Conservation (phyloP, 2,888 invertebrate species). For the Perithous albicinctus region DNA sequence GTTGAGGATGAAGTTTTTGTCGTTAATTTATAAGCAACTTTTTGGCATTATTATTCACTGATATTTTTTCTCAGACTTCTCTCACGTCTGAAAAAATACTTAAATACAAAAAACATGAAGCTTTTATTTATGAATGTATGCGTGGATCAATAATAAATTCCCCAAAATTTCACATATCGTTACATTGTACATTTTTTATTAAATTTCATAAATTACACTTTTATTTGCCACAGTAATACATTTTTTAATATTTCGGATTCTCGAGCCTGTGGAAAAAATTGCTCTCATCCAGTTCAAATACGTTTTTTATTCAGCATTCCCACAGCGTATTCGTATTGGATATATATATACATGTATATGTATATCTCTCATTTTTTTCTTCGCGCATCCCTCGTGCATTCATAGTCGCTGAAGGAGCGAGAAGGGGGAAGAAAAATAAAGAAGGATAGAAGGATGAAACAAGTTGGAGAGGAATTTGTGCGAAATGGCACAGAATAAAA, state of each 20-base stretch:
- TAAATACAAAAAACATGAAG: too few species aligned
- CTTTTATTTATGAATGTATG: too few species aligned
- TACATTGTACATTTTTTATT: conserved; percentile 7
- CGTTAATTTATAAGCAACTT: too few species aligned
- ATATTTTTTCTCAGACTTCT: too few species aligned
- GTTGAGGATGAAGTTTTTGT: too few species aligned
- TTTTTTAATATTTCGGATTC: neutral
- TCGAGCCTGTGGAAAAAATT: conserved; percentile 16
- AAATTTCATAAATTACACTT: conserved; percentile 13
- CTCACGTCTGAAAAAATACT: too few species aligned
- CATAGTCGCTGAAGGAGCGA: neutral
- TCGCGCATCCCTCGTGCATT: conserved; percentile 7
- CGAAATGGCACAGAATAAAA: conserved; percentile 37
- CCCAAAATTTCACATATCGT: conserved; percentile 16
- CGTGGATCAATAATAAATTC: conserved; percentile 27
- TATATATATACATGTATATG: too few species aligned
- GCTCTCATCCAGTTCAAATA: conserved; percentile 3
- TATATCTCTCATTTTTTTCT: too few species aligned
- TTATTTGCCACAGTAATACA: neutral
- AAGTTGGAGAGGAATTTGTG: conserved; percentile 33
- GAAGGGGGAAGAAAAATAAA: conserved; percentile 1
- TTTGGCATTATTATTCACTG: too few species aligned
- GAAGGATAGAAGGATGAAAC: conserved; percentile 21
- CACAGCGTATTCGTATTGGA: neutral
- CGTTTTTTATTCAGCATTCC: neutral